Base-by-base conservation (phyloP, 2,797 vertebrate genomes). In the Channallabes apus region DNA sequence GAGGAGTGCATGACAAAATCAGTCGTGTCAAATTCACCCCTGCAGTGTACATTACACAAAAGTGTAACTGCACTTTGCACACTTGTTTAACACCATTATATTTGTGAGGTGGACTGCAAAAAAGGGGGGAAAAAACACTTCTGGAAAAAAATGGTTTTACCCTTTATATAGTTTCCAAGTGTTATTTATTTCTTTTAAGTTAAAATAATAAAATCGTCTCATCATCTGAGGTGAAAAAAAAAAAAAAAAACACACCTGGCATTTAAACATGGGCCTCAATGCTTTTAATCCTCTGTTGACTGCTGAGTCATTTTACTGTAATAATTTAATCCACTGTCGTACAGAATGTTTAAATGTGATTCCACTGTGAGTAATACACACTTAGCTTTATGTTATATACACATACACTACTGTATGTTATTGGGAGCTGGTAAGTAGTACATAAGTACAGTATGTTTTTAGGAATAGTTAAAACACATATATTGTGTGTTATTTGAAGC, bases 1-100 rank as follows among this genome's bases (percentile, higher is more conserved):
- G 64, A 68, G 54, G 2, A 69, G n/a, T 61, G 62, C n/a, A 84
- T 41, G 67, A 78, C 62, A 35, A 58, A 79, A 80, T 82, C 73
- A 64, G 54, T 51, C 11, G 81, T 62, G 73, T 56, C 73, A 71
- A 72, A 83, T 83, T 83, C 38, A 79, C 56, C 38, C 51, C 71
- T n/a, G n/a, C 0, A 17, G 79, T 85, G 46, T 80, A 65, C 20
- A 51, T 82, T 86, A 76, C 51, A 76, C 9, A 35, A 27, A 18
- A 61, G 27, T 54, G 59, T 11, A 35, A 54, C 59, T 82, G 80
- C 18, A 62, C 73, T 71, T 17, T 58, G n/a, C 35, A 32, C 84
- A 62, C 32, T 82, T 69, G 35, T 73, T 51, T 83, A n/a, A 61
- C 58, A 46, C 80, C 80, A 29, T 67, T 81, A 67, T 51, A 17